Base-by-base conservation (phyloP, 1,140 invertebrate genomes). In the Drosophila mauritiana region DNA sequence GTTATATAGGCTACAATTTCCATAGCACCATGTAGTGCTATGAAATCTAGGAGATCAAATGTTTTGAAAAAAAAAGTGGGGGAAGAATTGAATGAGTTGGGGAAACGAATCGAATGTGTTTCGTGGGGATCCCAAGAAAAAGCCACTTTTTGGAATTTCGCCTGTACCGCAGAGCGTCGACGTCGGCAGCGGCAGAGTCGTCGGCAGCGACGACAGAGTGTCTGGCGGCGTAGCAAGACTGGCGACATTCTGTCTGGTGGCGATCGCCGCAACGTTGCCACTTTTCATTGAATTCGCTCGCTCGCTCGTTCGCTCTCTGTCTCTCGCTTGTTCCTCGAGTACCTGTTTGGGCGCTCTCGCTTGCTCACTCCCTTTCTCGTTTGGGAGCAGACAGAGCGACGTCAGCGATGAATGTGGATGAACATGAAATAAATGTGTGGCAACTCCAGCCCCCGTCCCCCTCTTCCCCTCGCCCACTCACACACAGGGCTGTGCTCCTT, bases 201-300 rank as follows among this genome's bases (percentile, higher is more conserved):
- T 27, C 68, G 48, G 65, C 70, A 69, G 65, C 80, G 83, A 95
- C 94, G 95, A 95, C 95, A 95, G 93, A 93, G 94, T 94, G 94
- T 95, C 95, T 94, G 94, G 94, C 93, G 93, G 93, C 93, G 93
- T 92, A 94, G 94, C 95, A 91, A 78, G 91, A 82, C 94, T 95
- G 96, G 96, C 96, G 96, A 96, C 96, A 96, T 96, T 96, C 95
- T 96, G 96, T 97, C 96, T 97, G 95, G 81, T 95, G 94, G 94
- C 95, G 95, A 95, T 94, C 94, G 93, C 80, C 78, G 94, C 94
- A 82, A 62, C 92, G 95, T 96, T 96, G 95, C 94, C 95, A 93
- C 85, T 90, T 94, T 91, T 93, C 92, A 93, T 22, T 52, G 39
- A 43, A 43, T 20, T 34, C n/a, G 22, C 40, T 53, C 46, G 43